Conservation (phyloP, 2,113 vertebrate genomes). For the Callaeas wilsoni region DNA sequence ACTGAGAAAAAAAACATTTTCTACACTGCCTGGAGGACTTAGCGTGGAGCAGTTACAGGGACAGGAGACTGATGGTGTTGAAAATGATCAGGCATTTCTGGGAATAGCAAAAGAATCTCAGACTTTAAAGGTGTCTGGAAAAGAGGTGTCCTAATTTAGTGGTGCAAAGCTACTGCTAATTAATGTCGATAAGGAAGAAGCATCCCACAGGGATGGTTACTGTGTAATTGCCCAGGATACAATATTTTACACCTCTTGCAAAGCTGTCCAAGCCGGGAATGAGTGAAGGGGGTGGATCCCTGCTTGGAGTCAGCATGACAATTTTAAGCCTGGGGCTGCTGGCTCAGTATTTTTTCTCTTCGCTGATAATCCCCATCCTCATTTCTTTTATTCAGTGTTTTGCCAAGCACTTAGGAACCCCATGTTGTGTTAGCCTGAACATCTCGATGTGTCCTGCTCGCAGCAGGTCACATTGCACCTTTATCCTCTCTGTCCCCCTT, state of each 20-base stretch:
- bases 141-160: neutral
- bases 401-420: neutral
- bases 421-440: neutral
- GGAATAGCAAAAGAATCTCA: neutral
- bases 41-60: rapidly evolving
- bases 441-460: rapidly evolving
- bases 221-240: neutral
- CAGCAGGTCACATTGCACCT: neutral
- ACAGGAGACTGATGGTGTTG: neutral
- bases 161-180: neutral
- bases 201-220: neutral
- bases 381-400: slow-evolving; percentile 8
- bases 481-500: neutral
- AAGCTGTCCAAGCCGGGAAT: rapidly evolving
- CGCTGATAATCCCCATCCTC: neutral
- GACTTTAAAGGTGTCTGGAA: neutral
- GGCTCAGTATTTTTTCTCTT: neutral
- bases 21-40: neutral
- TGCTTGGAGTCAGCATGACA: neutral
- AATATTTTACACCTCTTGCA: neutral
- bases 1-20: neutral
- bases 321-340: neutral
- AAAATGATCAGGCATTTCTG: neutral
- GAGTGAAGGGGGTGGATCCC: neutral
- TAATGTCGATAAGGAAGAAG: neutral